Base-by-base conservation (phyloP, 2,113 vertebrate species). In the Isichthys henryi region DNA sequence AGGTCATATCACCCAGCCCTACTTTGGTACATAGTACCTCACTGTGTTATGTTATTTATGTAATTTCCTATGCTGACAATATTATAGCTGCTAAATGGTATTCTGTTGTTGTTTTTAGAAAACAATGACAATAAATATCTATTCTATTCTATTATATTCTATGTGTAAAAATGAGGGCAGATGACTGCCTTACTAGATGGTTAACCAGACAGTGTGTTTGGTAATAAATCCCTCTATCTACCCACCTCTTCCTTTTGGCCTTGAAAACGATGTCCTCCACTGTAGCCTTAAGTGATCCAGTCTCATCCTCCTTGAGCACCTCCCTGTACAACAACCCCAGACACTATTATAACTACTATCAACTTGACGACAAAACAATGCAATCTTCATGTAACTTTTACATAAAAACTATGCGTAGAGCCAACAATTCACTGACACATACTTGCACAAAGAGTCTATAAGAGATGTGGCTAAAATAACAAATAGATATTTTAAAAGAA, bases 231-330 rank as follows among this genome's bases (percentile, higher is more conserved):
- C 10, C 39, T 23, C 50, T 35, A 93, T 92, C 4, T 84, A 85
- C 86, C 9, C 92, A 98, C 97, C 98, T 97, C 95, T 97, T 99
- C 89, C 98, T 96, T 94, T 98, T 99, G 3, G 97, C 97, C 93
- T 98, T 97, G 92, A 97, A 99, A 3, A 99, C 96, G 92, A 99
- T 98, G 88, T 99, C 97, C 91, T 99, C 98, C 83, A 99, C 98
- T 3, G 96, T 96, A 21, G 98, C 97, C 93, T 98, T 99, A 91
- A 99, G 96, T 3, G 98, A 99, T 0, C 98, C 98, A 2, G 97
- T 97, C 53, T 99, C 98, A 85, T 99, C 98, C 93, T 99, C 98
- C 92, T 99, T 99, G 27, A 99, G 96, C 35, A 99, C 96, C 90
- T 99, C 98, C 98, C 98, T 99, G 87, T 0, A 88, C 39, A 27